These are phyloP conservation scores for Eilema griseolum DNA, from an alignment of 2,888 invertebrate species.

Conservation along the genomic window DNA sequence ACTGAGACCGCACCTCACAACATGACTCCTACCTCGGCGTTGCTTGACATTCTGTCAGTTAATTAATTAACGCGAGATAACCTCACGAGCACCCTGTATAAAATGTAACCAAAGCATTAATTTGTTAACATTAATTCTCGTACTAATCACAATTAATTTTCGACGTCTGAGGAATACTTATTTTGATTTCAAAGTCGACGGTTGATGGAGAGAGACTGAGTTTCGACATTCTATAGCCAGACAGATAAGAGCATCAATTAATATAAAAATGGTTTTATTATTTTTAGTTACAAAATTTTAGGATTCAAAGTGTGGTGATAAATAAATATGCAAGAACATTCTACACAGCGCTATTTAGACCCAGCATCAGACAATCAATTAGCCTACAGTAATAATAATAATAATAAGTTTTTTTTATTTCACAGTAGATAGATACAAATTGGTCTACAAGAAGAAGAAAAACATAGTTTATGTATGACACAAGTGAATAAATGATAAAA, in stretches of 20 bases:
- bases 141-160: slow-evolving; percentile 9
- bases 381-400: too few species aligned
- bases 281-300: too few species aligned
- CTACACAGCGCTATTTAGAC: too few species aligned
- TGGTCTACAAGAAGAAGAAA: too few species aligned
- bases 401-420: too few species aligned
- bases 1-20: slow-evolving; percentile 28
- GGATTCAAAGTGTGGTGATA: too few species aligned
- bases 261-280: too few species aligned
- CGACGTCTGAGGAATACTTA: background rate
- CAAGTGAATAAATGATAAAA: too few species aligned
- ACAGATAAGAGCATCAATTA: background rate
- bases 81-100: slow-evolving; percentile 7
- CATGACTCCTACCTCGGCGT: slow-evolving; percentile 26
- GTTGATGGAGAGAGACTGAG: background rate
- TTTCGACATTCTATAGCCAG: background rate
- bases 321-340: too few species aligned
- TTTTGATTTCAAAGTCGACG: background rate
- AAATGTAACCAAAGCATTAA: slow-evolving; percentile 13
- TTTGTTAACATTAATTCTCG: slow-evolving; percentile 11
- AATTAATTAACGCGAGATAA: slow-evolving; percentile 47
- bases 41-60: slow-evolving; percentile 34
- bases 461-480: too few species aligned
- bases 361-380: too few species aligned
- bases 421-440: too few species aligned